These are phyloP conservation scores for Carpatolechia fugitivella DNA, from an alignment of 2,888 invertebrate species.

Conservation along the genomic window DNA sequence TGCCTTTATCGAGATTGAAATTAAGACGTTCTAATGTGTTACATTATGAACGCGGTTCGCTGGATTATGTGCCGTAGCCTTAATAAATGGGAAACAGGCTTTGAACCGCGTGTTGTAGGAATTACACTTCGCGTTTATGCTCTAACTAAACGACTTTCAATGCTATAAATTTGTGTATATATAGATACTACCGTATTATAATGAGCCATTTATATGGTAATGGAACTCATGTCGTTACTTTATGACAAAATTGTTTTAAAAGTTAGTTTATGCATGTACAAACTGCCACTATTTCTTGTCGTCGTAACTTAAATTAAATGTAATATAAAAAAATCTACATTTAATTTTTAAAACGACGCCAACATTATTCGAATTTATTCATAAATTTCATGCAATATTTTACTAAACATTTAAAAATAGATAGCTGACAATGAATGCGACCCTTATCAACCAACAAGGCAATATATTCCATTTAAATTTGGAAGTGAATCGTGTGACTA, in stretches of 20 bases:
- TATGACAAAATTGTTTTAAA: background rate
- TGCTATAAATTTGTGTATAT: slow-evolving; percentile 27
- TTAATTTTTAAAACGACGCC: background rate
- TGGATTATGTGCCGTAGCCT: slow-evolving; percentile 25
- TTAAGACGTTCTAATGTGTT: slow-evolving; percentile 68
- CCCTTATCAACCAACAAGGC: slow-evolving; percentile 32
- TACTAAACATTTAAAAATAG: slow-evolving; percentile 32
- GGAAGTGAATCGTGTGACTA: slow-evolving; percentile 19
- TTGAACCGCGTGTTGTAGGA: background rate
- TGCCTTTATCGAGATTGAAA: slow-evolving; percentile 68
- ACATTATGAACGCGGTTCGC: slow-evolving; percentile 29
- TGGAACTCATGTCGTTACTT: too few relatives aligned
- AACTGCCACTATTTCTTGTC: background rate
- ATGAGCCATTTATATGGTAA: too few relatives aligned
- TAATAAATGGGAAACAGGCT: slow-evolving; percentile 30
- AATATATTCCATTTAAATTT: slow-evolving; percentile 21
- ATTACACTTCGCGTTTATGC: background rate
- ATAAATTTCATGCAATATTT: slow-evolving; percentile 23
- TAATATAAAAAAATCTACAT: background rate
- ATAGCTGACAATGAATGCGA: slow-evolving; percentile 25
- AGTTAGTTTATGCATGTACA: background rate
- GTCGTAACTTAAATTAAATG: background rate
- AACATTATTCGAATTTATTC: slow-evolving; percentile 8
- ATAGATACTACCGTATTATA: too few relatives aligned
- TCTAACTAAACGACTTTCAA: slow-evolving; percentile 31